A percentile compares a stretch with the other conserved stretches of the same genome.
Conservation (phyloP, 92 coral and sea anemone genomes). For the Heliopora coerulea region DNA sequence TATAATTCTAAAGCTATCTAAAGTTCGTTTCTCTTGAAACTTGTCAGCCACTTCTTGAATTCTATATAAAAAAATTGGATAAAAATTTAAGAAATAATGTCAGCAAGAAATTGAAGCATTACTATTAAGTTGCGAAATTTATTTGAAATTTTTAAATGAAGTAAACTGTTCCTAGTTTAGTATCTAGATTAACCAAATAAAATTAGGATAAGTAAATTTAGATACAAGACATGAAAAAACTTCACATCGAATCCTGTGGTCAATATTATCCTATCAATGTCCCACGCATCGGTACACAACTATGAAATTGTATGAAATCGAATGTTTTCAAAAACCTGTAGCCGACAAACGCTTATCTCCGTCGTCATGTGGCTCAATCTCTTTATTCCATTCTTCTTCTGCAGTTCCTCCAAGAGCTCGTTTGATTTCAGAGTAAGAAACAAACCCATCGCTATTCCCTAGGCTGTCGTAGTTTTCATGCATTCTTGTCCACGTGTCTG, state of each 20-base stretch:
- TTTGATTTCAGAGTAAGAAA: constrained; percentile 11
- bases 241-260: too few species aligned
- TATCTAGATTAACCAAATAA: too few species aligned
- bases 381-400: constrained; percentile 22
- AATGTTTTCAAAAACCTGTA: constrained; percentile 22
- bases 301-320: too few species aligned
- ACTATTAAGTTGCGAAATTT: not conserved
- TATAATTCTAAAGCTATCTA: not conserved
- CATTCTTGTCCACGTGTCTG: not conserved
- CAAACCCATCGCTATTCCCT: constrained; percentile 3
- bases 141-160: too few species aligned
- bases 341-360: constrained; percentile 12
- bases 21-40: constrained; percentile 25
- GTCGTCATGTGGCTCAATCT: constrained; percentile 32
- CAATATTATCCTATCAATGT: too few species aligned
- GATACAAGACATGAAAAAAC: too few species aligned
- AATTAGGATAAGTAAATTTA: too few species aligned
- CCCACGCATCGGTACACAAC: too few species aligned
- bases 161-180: too few species aligned
- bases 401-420: constrained; percentile 17
- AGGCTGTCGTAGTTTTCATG: not conserved
- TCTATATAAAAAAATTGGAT: constrained; percentile 7
- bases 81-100: not conserved
- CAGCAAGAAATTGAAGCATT: not conserved
- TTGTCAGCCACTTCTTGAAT: constrained; percentile 25